Evolutionary conservation across 1,140 invertebrate species (phyloP).

Genomic region (Mactra quadrangularis): DNA sequence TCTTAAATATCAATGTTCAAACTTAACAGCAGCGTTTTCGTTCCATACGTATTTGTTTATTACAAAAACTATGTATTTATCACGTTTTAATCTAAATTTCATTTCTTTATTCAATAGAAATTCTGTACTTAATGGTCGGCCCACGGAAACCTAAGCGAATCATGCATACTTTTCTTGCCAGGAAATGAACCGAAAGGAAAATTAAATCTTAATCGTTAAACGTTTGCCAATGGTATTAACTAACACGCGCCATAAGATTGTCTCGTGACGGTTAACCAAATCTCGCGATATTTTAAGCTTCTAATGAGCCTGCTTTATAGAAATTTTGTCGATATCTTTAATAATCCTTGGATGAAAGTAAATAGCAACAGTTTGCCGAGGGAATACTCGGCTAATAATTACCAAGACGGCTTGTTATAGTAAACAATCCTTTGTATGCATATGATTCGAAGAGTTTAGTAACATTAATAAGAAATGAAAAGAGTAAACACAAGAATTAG

Average conservation of each 20-base stretch:
- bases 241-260: conserved; percentile 24
- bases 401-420: conserved; percentile 48
- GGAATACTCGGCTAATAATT: conserved; percentile 59
- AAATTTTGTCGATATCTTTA: conserved; percentile 57
- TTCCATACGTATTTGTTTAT: too few relatives aligned
- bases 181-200: conserved; percentile 50
- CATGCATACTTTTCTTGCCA: conserved; percentile 18
- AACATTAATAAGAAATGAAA: conserved; percentile 57
- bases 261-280: conserved; percentile 29
- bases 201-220: conserved; percentile 55
- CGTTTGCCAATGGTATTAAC: conserved; percentile 56
- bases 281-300: conserved; percentile 52
- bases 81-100: too few relatives aligned
- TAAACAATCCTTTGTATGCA: conserved; percentile 42
- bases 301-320: conserved; percentile 58
- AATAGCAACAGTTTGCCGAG: conserved; percentile 58
- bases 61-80: too few relatives aligned
- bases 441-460: conserved; percentile 46
- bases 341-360: conserved; percentile 54
- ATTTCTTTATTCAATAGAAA: too few relatives aligned
- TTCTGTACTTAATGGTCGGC: too few relatives aligned
- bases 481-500: conserved; percentile 37
- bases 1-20: too few relatives aligned
- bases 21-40: too few relatives aligned
- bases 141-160: too few relatives aligned